A percentile compares a stretch with the other conserved stretches of the same genome.
Conservation (phyloP, 2,797 vertebrate species). For the Schizothorax lantsangensis region DNA sequence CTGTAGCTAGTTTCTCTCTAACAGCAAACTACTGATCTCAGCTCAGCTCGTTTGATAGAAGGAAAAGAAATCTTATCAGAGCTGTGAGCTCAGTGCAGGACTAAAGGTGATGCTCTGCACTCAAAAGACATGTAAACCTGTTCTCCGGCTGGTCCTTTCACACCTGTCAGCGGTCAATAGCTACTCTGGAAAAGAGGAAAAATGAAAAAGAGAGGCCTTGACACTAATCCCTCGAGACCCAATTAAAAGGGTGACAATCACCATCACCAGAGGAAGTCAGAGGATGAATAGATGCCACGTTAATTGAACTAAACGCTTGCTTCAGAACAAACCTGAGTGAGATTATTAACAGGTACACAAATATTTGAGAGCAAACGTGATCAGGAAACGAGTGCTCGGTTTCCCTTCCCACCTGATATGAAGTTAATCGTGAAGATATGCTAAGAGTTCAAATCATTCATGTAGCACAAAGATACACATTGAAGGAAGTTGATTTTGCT, state of each 20-base stretch:
- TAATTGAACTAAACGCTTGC: slow-evolving; percentile 71
- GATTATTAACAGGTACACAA: slow-evolving; percentile 13
- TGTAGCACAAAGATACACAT: neutral
- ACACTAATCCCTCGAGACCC: slow-evolving; percentile 76
- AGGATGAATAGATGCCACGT: slow-evolving; percentile 74
- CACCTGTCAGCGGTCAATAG: slow-evolving; percentile 50
- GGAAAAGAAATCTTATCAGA: neutral
- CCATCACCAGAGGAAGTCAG: slow-evolving; percentile 60
- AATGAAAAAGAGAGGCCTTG: slow-evolving; percentile 57
- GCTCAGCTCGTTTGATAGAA: neutral
- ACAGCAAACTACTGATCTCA: neutral
- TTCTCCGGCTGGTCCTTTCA: slow-evolving; percentile 51
- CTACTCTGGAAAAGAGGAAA: slow-evolving; percentile 36
- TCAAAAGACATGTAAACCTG: slow-evolving; percentile 45
- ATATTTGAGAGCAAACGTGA: neutral
- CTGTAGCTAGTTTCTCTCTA: neutral
- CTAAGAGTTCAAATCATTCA: neutral
- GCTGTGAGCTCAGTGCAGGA: neutral
- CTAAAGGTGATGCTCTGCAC: slow-evolving; percentile 5
- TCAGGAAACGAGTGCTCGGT: neutral
- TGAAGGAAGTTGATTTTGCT: neutral
- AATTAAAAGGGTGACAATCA: slow-evolving; percentile 73
- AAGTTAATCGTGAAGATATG: neutral
- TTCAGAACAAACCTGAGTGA: slow-evolving; percentile 4
- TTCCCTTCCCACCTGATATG: neutral